A percentile compares a stretch with the other conserved stretches of the same genome.
Conservation (phyloP, 1,140 invertebrate genomes). For the Drosophila navojoa region DNA sequence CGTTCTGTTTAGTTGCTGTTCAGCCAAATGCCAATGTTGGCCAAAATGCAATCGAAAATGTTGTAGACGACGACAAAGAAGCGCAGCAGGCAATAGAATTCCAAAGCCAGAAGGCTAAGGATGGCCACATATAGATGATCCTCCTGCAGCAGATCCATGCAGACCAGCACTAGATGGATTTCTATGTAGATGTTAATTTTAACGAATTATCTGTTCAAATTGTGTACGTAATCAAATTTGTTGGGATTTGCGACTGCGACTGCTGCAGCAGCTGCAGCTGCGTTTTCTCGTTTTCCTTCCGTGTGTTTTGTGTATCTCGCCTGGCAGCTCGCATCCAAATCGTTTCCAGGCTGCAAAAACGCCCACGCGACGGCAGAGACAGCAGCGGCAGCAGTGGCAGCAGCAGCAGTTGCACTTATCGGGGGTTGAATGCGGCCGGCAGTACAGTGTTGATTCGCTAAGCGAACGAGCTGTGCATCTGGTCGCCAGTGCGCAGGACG, state of each 20-base stretch:
- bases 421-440: slow-evolving; percentile 61
- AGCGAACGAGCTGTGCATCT: not conserved
- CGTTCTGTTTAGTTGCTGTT: slow-evolving; percentile 12
- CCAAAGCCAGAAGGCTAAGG: slow-evolving; percentile 8
- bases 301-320: slow-evolving; percentile 56
- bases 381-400: slow-evolving; percentile 14
- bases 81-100: slow-evolving; percentile 24
- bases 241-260: slow-evolving; percentile 19
- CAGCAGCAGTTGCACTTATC: slow-evolving; percentile 24
- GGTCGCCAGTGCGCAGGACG: slow-evolving; percentile 41
- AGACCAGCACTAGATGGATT: not conserved
- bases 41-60: slow-evolving; percentile 12
- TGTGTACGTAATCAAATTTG: slow-evolving; percentile 21
- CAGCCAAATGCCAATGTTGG: slow-evolving; percentile 6
- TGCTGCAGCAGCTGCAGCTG: slow-evolving; percentile 28
- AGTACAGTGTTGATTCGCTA: slow-evolving; percentile 28
- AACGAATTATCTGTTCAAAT: not conserved
- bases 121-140: slow-evolving; percentile 15
- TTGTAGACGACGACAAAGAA: slow-evolving; percentile 7
- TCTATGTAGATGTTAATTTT: not conserved
- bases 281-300: slow-evolving; percentile 1
- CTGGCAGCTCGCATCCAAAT: slow-evolving; percentile 13
- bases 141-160: slow-evolving; percentile 30
- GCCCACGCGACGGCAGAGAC: slow-evolving; percentile 29
- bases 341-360: slow-evolving; percentile 64